These are phyloP conservation scores for Meandrusa payeni DNA, from an alignment of 2,888 invertebrate genomes.

Conservation along the genomic window DNA sequence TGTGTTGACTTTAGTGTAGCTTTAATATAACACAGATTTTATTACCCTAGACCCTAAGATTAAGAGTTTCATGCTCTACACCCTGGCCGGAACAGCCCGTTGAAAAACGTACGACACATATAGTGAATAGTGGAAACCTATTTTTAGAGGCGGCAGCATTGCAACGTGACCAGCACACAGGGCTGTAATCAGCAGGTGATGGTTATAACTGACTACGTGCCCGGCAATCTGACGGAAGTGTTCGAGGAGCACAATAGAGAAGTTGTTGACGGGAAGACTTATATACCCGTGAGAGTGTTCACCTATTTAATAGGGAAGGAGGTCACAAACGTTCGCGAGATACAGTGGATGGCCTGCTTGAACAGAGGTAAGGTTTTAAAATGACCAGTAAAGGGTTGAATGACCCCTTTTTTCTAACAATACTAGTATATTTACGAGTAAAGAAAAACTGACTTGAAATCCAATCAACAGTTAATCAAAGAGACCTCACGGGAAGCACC, in stretches of 20 bases:
- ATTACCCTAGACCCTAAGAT: too few relatives aligned
- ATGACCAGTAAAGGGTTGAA: not conserved
- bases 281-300: conserved; percentile 94
- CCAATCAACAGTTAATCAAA: too few relatives aligned
- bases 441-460: too few relatives aligned
- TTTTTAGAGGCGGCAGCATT: conserved; percentile 50
- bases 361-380: conserved; percentile 87
- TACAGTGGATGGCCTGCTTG: conserved; percentile 96
- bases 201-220: conserved; percentile 97
- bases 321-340: conserved; percentile 93
- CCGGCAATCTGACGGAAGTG: conserved; percentile 92
- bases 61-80: too few relatives aligned
- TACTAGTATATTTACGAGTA: too few relatives aligned
- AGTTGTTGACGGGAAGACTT: conserved; percentile 79
- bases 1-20: too few relatives aligned
- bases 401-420: too few relatives aligned
- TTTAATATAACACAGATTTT: too few relatives aligned
- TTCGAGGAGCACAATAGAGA: conserved; percentile 90
- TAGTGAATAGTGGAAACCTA: too few relatives aligned
- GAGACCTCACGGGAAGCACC: too few relatives aligned
- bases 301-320: conserved; percentile 97
- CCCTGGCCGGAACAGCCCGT: too few relatives aligned
- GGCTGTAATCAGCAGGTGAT: conserved; percentile 97
- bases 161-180: conserved; percentile 62
- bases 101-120: too few relatives aligned